Percentiles rank a stretch among this genome's conserved stretches.
phyloP scores from a whole-genome alignment of 2,797 vertebrate species.

The Cryptoprocta ferox region DNA sequence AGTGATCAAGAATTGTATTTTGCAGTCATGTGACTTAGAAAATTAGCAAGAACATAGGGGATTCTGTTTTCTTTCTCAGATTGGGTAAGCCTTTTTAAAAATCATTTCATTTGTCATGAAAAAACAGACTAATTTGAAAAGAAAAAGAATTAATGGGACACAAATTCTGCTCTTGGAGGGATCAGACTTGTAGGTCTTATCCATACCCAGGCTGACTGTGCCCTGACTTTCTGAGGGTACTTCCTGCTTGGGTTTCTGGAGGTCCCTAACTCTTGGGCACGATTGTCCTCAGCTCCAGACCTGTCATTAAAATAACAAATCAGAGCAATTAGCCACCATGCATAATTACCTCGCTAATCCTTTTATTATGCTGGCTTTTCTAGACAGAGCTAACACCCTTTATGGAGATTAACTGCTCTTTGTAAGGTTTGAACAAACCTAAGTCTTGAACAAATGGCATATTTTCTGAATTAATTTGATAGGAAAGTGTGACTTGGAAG shows the following conservation, averaged over 20 bases:
- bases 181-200: neutral
- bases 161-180: neutral
- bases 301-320: slow-evolving; percentile 52
- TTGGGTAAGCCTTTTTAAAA: neutral
- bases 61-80: slow-evolving; percentile 33
- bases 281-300: neutral
- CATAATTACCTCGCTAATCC: slow-evolving; percentile 40
- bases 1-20: neutral
- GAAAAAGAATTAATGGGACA: neutral
- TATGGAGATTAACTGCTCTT: slow-evolving; percentile 8
- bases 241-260: neutral
- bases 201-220: neutral
- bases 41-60: neutral
- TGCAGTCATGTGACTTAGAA: neutral
- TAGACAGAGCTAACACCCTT: slow-evolving; percentile 22
- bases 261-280: neutral
- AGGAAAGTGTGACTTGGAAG: neutral
- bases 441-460: neutral
- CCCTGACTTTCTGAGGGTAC: neutral
- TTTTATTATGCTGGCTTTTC: slow-evolving; percentile 55
- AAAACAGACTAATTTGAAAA: neutral
- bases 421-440: slow-evolving; percentile 21
- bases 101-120: neutral
- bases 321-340: slow-evolving; percentile 8
- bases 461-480: neutral